Conservation (phyloP, 1,140 invertebrate genomes). For the Drosophila athabasca region DNA sequence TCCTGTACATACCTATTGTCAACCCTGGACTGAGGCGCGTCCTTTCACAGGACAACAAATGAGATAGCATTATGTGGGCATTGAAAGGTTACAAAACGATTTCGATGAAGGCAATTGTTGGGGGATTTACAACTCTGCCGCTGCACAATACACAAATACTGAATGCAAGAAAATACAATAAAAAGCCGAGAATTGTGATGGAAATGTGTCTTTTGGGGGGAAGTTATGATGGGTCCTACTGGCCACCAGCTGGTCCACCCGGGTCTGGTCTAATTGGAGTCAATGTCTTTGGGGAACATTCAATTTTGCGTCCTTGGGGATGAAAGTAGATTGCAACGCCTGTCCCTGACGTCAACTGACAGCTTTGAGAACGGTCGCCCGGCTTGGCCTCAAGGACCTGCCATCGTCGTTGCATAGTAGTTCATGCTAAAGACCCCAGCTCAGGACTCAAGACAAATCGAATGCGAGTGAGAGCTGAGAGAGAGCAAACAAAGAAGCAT, state of each 20-base stretch:
- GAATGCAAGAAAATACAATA: constrained; percentile 21
- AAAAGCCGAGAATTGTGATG: neutral
- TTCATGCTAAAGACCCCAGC: neutral
- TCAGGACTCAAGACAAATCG: neutral
- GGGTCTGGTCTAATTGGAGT: constrained; percentile 41
- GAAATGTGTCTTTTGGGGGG: neutral
- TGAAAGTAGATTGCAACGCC: constrained; percentile 8
- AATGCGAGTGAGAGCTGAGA: neutral
- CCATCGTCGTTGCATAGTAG: no score
- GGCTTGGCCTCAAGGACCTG: neutral
- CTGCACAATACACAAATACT: constrained; percentile 19
- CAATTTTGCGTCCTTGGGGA: constrained; percentile 17
- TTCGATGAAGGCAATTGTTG: constrained; percentile 52
- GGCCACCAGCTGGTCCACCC: constrained; percentile 8
- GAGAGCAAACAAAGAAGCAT: neutral
- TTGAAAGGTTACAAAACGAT: constrained; percentile 21
- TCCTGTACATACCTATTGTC: constrained; percentile 17
- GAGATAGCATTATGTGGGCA: constrained; percentile 36
- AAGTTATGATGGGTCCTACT: constrained; percentile 10
- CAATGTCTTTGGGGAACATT: constrained; percentile 29
- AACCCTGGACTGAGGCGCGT: constrained; percentile 31
- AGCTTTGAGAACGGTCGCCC: constrained; percentile 35
- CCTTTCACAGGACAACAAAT: constrained; percentile 25
- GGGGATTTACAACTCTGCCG: constrained; percentile 39
- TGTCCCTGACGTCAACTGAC: constrained; percentile 45